Evolutionary conservation across 2,888 invertebrate species (phyloP).

Genomic region (Electrophaes corylata): DNA sequence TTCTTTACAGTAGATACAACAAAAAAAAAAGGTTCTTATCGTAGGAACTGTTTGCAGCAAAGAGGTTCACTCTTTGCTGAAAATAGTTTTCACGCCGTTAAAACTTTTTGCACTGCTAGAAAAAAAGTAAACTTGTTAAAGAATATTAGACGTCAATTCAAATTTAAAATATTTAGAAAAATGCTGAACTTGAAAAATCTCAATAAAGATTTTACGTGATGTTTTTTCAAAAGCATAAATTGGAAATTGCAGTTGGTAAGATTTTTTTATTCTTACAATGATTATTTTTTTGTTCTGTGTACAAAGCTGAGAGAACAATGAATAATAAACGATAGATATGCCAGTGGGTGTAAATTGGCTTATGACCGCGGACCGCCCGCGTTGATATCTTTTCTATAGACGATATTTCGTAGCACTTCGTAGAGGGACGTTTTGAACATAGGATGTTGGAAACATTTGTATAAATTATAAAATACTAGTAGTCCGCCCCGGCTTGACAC

Average conservation of each 20-base stretch:
- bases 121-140: no score
- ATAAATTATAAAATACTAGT: no score
- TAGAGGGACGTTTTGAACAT: constrained; percentile 9
- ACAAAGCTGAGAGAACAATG: constrained; percentile 12
- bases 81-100: neutral
- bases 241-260: neutral
- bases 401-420: constrained; percentile 28
- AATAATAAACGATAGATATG: constrained; percentile 21
- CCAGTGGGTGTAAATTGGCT: constrained; percentile 33
- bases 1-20: no score
- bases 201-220: neutral
- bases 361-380: constrained; percentile 53
- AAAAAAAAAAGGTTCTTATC: no score
- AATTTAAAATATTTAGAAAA: neutral
- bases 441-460: no score
- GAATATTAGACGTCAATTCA: neutral
- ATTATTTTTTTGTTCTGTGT: neutral
- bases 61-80: neutral
- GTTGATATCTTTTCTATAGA: constrained; percentile 75
- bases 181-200: neutral
- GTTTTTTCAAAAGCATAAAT: neutral
- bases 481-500: no score
- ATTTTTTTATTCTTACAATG: neutral
- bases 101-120: neutral
- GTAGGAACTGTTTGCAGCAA: no score